Evolutionary conservation across 1,140 invertebrate species (phyloP).

Genomic region (Ectropis grisescens): DNA sequence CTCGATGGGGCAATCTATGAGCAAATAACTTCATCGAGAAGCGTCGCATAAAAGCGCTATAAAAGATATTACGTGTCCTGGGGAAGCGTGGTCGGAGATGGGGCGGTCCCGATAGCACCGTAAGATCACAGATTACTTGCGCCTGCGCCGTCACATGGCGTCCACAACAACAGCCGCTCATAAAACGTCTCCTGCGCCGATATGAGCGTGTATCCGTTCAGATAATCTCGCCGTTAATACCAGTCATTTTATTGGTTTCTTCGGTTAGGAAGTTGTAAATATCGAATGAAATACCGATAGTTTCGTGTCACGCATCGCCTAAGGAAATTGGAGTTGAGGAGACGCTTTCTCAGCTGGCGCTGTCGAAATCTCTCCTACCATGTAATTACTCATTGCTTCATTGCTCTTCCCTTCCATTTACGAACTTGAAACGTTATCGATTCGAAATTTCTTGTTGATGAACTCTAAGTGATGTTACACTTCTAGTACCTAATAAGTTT

Average conservation of each 20-base stretch:
- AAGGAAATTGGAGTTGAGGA: too few species aligned
- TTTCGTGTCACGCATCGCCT: too few species aligned
- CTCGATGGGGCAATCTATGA: constrained; percentile 11
- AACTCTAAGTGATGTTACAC: too few species aligned
- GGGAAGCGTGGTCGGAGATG: too few species aligned
- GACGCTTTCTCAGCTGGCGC: too few species aligned
- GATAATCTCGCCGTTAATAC: constrained; percentile 25
- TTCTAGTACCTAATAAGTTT: too few species aligned
- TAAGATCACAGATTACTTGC: constrained; percentile 30
- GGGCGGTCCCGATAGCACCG: constrained; percentile 15
- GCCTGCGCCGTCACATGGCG: constrained; percentile 26
- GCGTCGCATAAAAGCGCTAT: constrained; percentile 19
- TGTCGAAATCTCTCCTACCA: too few species aligned
- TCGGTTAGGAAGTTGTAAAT: constrained; percentile 22
- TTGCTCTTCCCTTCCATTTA: too few species aligned
- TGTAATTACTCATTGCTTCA: too few species aligned
- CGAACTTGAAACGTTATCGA: too few species aligned
- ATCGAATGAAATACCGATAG: constrained; percentile 9
- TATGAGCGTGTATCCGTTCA: constrained; percentile 22
- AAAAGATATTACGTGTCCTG: constrained; percentile 16
- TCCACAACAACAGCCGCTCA: constrained; percentile 21
- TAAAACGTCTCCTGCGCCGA: constrained; percentile 31
- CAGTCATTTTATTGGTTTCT: constrained; percentile 16
- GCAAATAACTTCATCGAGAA: constrained; percentile 27
- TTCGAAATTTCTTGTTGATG: too few species aligned